Evolutionary conservation across 2,113 vertebrate genomes (phyloP).

Genomic region (Aspidoscelis tigris): DNA sequence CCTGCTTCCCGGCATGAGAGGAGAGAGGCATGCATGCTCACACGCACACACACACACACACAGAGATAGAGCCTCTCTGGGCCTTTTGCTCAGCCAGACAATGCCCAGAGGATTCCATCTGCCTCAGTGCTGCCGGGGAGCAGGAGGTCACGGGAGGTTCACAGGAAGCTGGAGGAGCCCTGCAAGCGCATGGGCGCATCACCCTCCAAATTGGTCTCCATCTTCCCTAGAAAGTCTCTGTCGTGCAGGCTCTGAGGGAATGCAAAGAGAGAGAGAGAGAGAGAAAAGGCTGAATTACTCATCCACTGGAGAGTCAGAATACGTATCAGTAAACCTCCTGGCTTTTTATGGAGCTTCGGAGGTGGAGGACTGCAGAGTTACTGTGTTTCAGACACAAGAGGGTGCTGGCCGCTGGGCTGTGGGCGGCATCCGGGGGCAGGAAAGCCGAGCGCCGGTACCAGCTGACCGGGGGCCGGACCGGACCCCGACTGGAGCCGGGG

Average conservation of each 20-base stretch:
- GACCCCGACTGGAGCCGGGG: too few relatives aligned
- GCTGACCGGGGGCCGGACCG: too few relatives aligned
- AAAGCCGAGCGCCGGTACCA: too few relatives aligned
- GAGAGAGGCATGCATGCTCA: background rate
- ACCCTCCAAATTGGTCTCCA: background rate
- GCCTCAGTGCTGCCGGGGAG: background rate
- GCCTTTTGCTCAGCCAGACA: conserved; percentile 7
- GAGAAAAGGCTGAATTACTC: conserved; percentile 18
- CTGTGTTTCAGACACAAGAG: too few relatives aligned
- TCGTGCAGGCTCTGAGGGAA: background rate
- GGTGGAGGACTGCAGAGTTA: background rate
- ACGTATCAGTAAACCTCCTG: background rate
- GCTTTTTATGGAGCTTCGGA: conserved; percentile 47
- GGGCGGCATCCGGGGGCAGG: too few relatives aligned
- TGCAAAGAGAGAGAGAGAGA: background rate
- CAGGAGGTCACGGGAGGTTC: background rate
- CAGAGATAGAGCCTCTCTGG: background rate
- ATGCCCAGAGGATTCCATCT: background rate
- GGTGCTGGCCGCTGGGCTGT: too few relatives aligned
- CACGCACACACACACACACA: conserved; percentile 15
- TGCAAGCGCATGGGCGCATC: background rate
- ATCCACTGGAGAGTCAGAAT: conserved; percentile 32
- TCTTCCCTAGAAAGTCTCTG: conserved; percentile 22
- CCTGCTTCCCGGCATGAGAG: conserved; percentile 40
- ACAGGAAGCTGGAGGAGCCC: background rate